Percentiles rank a stretch among this genome's conserved stretches.
Conservation (phyloP, 1,140 invertebrate genomes). For the Venturia canescens region DNA sequence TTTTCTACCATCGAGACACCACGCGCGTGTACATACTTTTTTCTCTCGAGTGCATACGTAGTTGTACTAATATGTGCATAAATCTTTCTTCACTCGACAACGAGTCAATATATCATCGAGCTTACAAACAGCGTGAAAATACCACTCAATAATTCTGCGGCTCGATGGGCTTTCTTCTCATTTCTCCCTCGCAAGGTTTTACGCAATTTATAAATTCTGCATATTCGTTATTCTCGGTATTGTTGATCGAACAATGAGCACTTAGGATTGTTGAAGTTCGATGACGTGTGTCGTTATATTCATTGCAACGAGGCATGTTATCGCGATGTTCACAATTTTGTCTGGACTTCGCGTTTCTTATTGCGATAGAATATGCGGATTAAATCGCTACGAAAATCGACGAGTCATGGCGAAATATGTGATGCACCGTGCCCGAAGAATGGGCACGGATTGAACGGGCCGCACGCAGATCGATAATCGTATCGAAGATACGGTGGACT, state of each 20-base stretch:
- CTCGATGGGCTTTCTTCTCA: conserved; percentile 47
- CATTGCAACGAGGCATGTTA: too few species aligned
- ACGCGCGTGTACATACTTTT: not conserved
- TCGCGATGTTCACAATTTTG: too few species aligned
- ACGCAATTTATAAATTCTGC: too few species aligned
- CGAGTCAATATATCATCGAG: conserved; percentile 40
- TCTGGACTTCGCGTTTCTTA: too few species aligned
- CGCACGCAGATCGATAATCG: not conserved
- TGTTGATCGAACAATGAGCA: too few species aligned
- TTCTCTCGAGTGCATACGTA: conserved; percentile 5
- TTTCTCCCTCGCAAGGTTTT: not conserved
- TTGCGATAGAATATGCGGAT: not conserved
- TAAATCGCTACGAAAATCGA: not conserved
- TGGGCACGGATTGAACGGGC: not conserved
- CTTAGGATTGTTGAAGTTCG: too few species aligned
- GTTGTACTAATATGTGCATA: conserved; percentile 34
- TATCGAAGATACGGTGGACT: not conserved
- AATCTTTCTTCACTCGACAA: conserved; percentile 30
- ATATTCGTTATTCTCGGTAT: too few species aligned
- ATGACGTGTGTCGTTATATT: too few species aligned
- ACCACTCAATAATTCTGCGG: conserved; percentile 51
- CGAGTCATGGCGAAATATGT: not conserved
- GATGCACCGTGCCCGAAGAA: not conserved
- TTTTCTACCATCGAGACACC: not conserved
- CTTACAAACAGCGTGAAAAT: conserved; percentile 56